Evolutionary conservation across 2,888 invertebrate genomes (phyloP).

Genomic region (Coronaproctus castanopsis): DNA sequence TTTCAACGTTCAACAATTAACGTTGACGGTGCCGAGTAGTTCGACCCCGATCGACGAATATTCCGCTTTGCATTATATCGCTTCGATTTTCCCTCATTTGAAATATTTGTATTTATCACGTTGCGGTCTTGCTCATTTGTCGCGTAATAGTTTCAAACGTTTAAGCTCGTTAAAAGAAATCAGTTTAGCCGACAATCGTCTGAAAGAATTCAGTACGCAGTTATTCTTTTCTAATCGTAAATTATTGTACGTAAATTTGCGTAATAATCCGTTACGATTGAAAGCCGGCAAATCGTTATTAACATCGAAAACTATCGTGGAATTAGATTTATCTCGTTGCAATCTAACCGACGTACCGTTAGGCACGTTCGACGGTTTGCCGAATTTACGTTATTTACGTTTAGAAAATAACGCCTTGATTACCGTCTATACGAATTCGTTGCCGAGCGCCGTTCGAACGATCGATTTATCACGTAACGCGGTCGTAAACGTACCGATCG

Average conservation of each 20-base stretch:
- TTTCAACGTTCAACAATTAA: constrained; percentile 6
- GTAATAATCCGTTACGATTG: constrained; percentile 4
- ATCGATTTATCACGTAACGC: constrained; percentile 3
- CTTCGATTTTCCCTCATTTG: constrained; percentile 9
- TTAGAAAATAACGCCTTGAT: constrained; percentile 3
- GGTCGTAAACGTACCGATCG: constrained; percentile 1
- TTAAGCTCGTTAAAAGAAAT: constrained; percentile 24
- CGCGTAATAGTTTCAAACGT: constrained; percentile 25
- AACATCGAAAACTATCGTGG: constrained; percentile 7
- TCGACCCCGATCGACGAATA: neutral
- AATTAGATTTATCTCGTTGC: constrained; percentile 11
- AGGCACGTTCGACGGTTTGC: constrained; percentile 24
- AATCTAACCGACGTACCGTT: constrained; percentile 12
- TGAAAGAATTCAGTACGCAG: constrained; percentile 17
- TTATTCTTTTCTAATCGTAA: constrained; percentile 15
- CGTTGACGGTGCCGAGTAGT: neutral
- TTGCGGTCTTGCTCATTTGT: constrained; percentile 5
- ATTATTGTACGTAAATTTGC: constrained; percentile 10
- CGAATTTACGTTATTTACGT: constrained; percentile 25
- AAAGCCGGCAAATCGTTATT: constrained; percentile 5
- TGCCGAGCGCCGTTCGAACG: constrained; percentile 7
- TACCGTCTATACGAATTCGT: constrained; percentile 1
- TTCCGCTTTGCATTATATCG: constrained; percentile 7
- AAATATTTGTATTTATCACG: constrained; percentile 8
- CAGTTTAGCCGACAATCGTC: constrained; percentile 18